These are phyloP conservation scores for Odontamblyopus rebecca DNA, from an alignment of 2,797 vertebrate species.

Conservation along the genomic window DNA sequence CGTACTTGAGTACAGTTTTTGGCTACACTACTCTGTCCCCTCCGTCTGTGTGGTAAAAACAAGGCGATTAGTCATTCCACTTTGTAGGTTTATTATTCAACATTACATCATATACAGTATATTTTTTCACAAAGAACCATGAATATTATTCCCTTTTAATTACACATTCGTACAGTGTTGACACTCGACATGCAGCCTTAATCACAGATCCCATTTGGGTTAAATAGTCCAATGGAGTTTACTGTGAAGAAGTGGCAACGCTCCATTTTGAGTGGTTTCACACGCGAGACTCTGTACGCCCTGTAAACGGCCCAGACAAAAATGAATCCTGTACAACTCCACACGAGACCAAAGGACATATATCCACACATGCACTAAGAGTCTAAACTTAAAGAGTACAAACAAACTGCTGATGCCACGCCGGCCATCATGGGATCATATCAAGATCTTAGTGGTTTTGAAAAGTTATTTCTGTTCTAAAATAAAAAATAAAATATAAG, in stretches of 20 bases:
- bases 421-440: neutral
- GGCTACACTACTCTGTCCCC: too few species aligned
- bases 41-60: neutral
- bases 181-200: slow-evolving; percentile 28
- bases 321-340: neutral
- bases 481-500: neutral
- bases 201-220: slow-evolving; percentile 33
- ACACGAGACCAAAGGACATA: slow-evolving; percentile 1
- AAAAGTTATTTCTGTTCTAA: neutral
- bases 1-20: too few species aligned
- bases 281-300: neutral
- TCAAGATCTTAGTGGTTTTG: neutral
- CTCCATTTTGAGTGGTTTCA: slow-evolving; percentile 15
- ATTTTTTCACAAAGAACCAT: slow-evolving; percentile 60
- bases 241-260: neutral
- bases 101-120: slow-evolving; percentile 59
- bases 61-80: neutral
- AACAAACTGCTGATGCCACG: neutral
- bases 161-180: slow-evolving; percentile 43
- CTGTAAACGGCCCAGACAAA: slow-evolving; percentile 3
- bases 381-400: neutral
- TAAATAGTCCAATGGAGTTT: neutral
- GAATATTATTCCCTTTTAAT: slow-evolving; percentile 70
- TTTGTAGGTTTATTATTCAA: slow-evolving; percentile 52
- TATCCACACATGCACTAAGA: slow-evolving; percentile 3